Evolutionary conservation across 2,113 vertebrate species (phyloP), one percentile per base, ranked within the genome.

Genomic region (Channa argus): DNA sequence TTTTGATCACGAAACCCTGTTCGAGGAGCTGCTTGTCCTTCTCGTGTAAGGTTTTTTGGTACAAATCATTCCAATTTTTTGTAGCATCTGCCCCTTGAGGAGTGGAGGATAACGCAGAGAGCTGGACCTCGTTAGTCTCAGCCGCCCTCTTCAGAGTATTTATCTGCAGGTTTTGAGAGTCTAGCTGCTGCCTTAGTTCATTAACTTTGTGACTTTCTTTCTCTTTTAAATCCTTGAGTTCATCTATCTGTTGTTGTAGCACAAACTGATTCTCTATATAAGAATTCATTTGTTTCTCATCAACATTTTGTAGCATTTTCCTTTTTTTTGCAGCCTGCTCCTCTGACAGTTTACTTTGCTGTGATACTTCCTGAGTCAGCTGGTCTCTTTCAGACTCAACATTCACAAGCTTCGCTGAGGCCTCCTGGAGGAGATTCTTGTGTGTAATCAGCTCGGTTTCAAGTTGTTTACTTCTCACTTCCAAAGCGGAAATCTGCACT

Each of bases 11-110:
- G 64, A 86, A 92, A 34, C 92, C 92, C 69, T 94, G 90, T 1
- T 95, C 94, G 3, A 94, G 92, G 14, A 96, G 85, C 82, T 96
- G 94, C 44, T 77, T 93, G 41, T 96, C 95, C 80, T 96, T 97
- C 72, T 83, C 95, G 6, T 94, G 89, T 41, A 96, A 86, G 7
- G 81, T 82, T 58, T 95, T 94, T 36, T 94, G 93, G 83, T 94
- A 96, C 49, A 94, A 55, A 10, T 51, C 41, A 51, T 94, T 93
- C 96, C 95, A 96, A 0, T 80, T 83, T 66, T 92, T 93, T 76
- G 91, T 63, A 44, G 94, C 92, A 0, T 92, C 88, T 36, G 92
- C 90, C 36, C 89, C 92, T n/a, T 92, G 93, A 54, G 95, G 88
- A 8, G 88, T 89, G 47, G 91, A 89, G 0, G 93, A 90, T 13